Conservation (phyloP, 35 echinoderm and acorn worm genomes). For the Stichopus chloronotus region DNA sequence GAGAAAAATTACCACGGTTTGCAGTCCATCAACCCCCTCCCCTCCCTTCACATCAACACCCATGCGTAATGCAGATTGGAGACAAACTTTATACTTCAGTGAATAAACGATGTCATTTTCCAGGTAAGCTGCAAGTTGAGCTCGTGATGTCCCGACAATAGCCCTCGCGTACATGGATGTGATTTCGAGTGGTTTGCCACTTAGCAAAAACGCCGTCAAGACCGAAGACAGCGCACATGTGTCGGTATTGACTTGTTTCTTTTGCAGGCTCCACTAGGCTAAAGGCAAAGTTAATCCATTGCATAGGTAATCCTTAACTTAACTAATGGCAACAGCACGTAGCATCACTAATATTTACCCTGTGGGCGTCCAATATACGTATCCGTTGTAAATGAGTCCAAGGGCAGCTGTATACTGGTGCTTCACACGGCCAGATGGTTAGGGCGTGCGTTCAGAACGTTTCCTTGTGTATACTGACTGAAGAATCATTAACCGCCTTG, state of each 20-base stretch:
- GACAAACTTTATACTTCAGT: not conserved
- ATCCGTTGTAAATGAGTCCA: slow-evolving; percentile 42
- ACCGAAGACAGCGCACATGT: not conserved
- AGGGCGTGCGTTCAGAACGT: not conserved
- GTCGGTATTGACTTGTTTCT: not conserved
- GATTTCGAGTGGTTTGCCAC: not conserved
- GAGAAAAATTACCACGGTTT: not conserved
- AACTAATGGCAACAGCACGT: not conserved
- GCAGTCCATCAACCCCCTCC: not conserved
- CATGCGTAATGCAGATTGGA: not conserved
- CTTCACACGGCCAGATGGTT: slow-evolving; percentile 30
- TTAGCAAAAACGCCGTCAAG: not conserved
- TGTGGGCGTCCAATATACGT: slow-evolving; percentile 9
- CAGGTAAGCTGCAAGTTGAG: not conserved
- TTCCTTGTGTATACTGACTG: not conserved
- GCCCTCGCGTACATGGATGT: no score
- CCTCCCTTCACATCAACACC: not conserved
- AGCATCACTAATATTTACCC: slow-evolving; percentile 10
- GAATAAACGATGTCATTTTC: slow-evolving; percentile 5
- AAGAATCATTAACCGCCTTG: slow-evolving; percentile 19
- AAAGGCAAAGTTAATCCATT: not conserved
- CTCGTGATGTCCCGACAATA: not conserved
- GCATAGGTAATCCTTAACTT: slow-evolving; percentile 2
- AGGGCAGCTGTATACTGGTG: not conserved
- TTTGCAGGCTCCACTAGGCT: not conserved